Evolutionary conservation across 2,797 vertebrate species (phyloP).

Genomic region (Coregonus sp.): DNA sequence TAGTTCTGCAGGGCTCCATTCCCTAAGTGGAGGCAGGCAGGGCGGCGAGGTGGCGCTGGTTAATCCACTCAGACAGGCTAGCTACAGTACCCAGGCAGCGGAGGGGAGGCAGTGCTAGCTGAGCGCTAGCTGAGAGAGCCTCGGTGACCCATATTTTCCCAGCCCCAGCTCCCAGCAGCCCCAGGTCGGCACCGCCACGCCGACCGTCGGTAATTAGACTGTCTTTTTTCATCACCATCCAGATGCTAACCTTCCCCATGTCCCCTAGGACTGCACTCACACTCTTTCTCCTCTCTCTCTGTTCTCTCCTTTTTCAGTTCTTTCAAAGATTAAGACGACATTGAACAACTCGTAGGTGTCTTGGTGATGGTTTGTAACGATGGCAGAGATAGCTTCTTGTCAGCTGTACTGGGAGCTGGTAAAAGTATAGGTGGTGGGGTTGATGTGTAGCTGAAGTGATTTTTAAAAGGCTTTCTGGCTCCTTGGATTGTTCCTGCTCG

Average conservation of each 20-base stretch:
- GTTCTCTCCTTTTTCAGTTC: slow-evolving; percentile 18
- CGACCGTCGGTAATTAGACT: slow-evolving; percentile 42
- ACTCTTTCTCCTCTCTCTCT: slow-evolving; percentile 20
- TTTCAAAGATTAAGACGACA: not conserved
- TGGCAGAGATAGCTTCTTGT: not conserved
- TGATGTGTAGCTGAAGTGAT: not conserved
- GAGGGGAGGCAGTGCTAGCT: not conserved
- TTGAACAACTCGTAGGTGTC: slow-evolving; percentile 12
- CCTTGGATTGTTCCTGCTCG: slow-evolving; percentile 15
- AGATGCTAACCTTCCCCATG: slow-evolving; percentile 49
- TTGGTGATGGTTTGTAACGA: slow-evolving; percentile 1
- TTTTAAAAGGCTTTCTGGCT: slow-evolving; percentile 14
- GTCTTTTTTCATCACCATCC: slow-evolving; percentile 49
- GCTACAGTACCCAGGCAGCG: slow-evolving; percentile 12
- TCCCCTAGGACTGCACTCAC: slow-evolving; percentile 30
- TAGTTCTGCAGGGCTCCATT: not conserved
- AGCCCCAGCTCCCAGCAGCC: not conserved
- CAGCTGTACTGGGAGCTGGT: not conserved
- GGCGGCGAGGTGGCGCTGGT: slow-evolving; percentile 1
- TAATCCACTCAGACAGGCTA: slow-evolving; percentile 31
- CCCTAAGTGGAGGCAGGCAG: slow-evolving; percentile 11
- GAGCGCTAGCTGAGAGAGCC: slow-evolving; percentile 11
- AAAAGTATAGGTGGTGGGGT: not conserved
- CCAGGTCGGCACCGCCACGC: not conserved
- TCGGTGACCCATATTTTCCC: slow-evolving; percentile 32